phyloP scores from a whole-genome alignment of 2,888 invertebrate genomes.

The Pheosia tremula region DNA sequence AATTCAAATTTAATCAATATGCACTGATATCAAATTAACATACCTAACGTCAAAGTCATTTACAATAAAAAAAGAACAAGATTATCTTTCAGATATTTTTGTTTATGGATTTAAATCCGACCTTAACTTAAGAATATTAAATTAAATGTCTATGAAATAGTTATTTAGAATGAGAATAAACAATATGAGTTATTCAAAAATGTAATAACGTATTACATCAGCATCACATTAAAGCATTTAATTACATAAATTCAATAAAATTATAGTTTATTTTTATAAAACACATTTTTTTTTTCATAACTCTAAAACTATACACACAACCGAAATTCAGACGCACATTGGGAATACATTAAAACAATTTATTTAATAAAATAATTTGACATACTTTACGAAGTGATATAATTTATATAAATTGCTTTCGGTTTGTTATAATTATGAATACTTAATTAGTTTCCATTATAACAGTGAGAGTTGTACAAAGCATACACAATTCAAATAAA shows the following conservation, averaged over 20 bases:
- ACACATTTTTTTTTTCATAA: conserved; percentile 31
- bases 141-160: no score
- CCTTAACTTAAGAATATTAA: no score
- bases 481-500: neutral
- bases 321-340: conserved; percentile 56
- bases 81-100: no score
- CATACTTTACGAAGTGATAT: conserved; percentile 68
- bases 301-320: conserved; percentile 54
- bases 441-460: neutral
- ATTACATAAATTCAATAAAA: conserved; percentile 41
- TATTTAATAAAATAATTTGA: conserved; percentile 68
- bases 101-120: no score
- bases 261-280: conserved; percentile 39
- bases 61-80: no score
- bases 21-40: no score
- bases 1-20: no score
- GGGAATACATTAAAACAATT: conserved; percentile 30
- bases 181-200: no score
- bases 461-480: neutral
- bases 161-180: no score
- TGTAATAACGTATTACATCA: conserved; percentile 14
- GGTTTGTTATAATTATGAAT: conserved; percentile 27
- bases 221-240: conserved; percentile 52
- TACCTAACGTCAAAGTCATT: no score
- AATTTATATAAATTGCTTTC: conserved; percentile 56